Evolutionary conservation across 2,888 invertebrate genomes (phyloP), one percentile per base, ranked within the genome.

Genomic region (Andrena marginata): DNA sequence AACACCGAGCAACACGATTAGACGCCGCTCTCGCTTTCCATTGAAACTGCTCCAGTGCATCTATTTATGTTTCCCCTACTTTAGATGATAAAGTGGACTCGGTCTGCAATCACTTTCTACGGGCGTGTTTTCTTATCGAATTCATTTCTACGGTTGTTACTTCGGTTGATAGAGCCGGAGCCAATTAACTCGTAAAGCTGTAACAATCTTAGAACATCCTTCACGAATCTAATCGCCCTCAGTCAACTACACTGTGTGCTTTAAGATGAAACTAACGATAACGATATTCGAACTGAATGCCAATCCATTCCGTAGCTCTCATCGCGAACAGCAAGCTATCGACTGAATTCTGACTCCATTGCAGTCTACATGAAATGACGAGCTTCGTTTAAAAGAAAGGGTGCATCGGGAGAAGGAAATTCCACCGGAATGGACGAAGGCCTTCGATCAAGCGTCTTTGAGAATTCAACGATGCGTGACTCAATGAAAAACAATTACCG

Each of bases 371-470:
- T 16, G 13, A 16, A 42, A 42, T 5, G 4, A 16, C 16, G 42
- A 42, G 42, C 4, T 20, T 31, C 29, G n/a, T 29, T 20, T 51
- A 31, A 56, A 75, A 33, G 69, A 35, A 75, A 75, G 72, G 62
- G 64, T 71, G 67, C 42, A 69, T 76, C 51, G 49, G 75, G 70
- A 75, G 33, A 48, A 75, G 54, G 5, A 54, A 54, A 49, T 60
- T 42, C 29, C 33, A 73, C 67, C 82, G 88, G 88, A 88, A 82
- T 60, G n/a, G 63, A 10, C 26, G 85, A 85, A 86, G 88, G 85
- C n/a, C 78, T 80, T 62, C 73, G 71, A 80, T 87, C 78, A 35
- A 82, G 69, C 70, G 70, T 86, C 84, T 42, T 65, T 73, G 65
- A 62, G 80, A 56, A 23, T 62, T 54, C 82, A 84, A 63, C 88